Evolutionary conservation across 2,797 vertebrate species (phyloP), one percentile per base, ranked within the genome.

Genomic region (Manis crassicaudata): DNA sequence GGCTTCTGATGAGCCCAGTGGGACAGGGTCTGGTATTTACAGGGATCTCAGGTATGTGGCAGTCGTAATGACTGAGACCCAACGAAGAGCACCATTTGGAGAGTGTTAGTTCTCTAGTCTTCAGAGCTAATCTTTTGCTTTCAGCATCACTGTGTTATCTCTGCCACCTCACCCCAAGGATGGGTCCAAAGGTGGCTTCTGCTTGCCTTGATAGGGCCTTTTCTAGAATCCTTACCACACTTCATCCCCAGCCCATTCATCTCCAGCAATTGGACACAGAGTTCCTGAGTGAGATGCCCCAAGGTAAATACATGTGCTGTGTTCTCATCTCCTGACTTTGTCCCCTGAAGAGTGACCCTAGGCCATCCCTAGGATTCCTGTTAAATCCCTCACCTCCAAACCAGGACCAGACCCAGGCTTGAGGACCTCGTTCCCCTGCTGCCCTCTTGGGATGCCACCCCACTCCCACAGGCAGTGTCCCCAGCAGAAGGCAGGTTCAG

Each of bases 401-500:
- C 43, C 9, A 5, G 21, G 67, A 40, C 32, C 67, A 46, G 90
- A 32, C 35, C 7, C 32, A 35, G 46, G 37, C 68, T 50, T 50
- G 7, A 85, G 29, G 17, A 7, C 29, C 76, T 20, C 68, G 37
- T 23, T 70, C n/a, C 18, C 1, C 40, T 63, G n/a, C 14, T 76
- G 68, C 56, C 60, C 67, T 67, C 65, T 35, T 54, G 3, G 18
- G 58, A 63, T 25, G 52, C 79, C 52, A n/a, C 6, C 63, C 29
- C 4, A 6, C 25, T 65, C n/a, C 16, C 40, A 23, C 32, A 43
- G 54, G 77, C 40, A 63, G 8, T 32, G 12, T 43, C 50, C 43
- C 80, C 75, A 37, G 58, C 43, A 77, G 84, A 88, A 92, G 83
- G 37, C 65, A 46, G 60, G 23, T 87, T 70, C 54, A 75, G 50